Evolutionary conservation across 2,797 vertebrate species (phyloP).

Genomic region (Mionectes olivaceus): DNA sequence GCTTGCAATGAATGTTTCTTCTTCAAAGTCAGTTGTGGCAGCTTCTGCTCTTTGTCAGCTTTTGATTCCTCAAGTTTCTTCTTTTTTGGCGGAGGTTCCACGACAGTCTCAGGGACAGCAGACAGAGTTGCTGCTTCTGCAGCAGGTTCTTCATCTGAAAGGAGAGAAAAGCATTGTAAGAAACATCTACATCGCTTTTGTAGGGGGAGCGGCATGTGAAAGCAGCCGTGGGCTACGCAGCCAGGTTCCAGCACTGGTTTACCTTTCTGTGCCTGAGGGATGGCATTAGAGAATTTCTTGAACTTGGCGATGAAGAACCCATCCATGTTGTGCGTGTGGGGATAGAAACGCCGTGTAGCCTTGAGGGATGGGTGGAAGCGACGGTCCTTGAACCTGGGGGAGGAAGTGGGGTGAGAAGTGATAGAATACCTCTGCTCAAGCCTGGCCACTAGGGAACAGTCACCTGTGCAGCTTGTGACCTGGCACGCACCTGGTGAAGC

Average conservation of each 20-base stretch:
- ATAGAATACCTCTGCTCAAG: not conserved
- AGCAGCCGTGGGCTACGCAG: not conserved
- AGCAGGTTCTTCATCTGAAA: conserved; percentile 34
- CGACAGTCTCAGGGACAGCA: fast-evolving
- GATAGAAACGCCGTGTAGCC: conserved; percentile 90
- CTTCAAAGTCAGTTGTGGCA: conserved; percentile 15
- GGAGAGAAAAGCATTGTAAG: not conserved
- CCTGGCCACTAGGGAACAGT: not conserved
- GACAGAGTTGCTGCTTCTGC: not conserved
- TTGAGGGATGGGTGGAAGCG: conserved; percentile 92
- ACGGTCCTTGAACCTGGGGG: conserved; percentile 87
- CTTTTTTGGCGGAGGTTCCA: conserved; percentile 2
- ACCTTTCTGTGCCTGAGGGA: conserved; percentile 80
- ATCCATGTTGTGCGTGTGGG: conserved; percentile 97
- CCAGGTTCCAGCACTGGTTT: not conserved
- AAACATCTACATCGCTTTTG: fast-evolving
- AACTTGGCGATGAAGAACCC: conserved; percentile 98
- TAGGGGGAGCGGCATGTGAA: not conserved
- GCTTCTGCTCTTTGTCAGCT: conserved; percentile 1
- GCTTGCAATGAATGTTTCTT: conserved; percentile 21
- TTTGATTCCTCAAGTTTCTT: conserved; percentile 16
- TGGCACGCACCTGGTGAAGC: conserved; percentile 87
- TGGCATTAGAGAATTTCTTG: conserved; percentile 93
- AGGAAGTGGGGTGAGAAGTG: not conserved
- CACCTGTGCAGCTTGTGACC: not conserved